Evolutionary conservation across 1,140 invertebrate species (phyloP), one percentile per base, ranked within the genome.

Genomic region (Pararge aegeria): DNA sequence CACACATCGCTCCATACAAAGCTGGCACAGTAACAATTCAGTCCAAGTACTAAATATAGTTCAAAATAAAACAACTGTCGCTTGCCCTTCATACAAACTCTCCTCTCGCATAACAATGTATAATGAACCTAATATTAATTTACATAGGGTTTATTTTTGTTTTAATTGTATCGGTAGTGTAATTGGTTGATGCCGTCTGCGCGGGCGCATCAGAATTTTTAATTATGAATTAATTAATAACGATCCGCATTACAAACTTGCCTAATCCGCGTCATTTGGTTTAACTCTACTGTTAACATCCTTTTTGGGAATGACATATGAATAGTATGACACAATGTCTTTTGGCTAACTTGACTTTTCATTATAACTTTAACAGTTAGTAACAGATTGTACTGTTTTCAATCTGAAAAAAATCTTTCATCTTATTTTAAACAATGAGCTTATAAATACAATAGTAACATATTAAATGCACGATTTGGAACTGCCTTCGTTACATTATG

Each of bases 181-280:
- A 88, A 88, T 88, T 88, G 83, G 80, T 83, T 69, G 80, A 77
- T 70, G 78, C 75, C 70, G 83, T 73, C 73, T 76, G 83, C 80
- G 80, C 78, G 70, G 76, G 80, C 78, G 83, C 81, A 89, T 77
- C 83, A 85, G 85, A 87, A 89, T 89, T 87, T 89, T 89, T 87
- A 89, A 89, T 89, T 87, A 87, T 87, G 86, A 87, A 89, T 89
- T 89, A 89, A 89, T 89, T 86, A 86, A 75, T 75, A 71, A 77
- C 82, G 76, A 88, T 79, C 80, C 85, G 78, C 80, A 83, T 75
- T 72, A 75, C 72, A 78, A 78, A 75, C 72, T 80, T 76, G 80
- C 74, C 73, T 80, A 83, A 86, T 81, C 73, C 75, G 69, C 71
- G 61, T 80, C 71, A 71, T 55, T 70, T 65, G 70, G 59, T 71